These are phyloP conservation scores for Muntiacus reevesi DNA, from an alignment of 2,113 vertebrate genomes.

Conservation along the genomic window DNA sequence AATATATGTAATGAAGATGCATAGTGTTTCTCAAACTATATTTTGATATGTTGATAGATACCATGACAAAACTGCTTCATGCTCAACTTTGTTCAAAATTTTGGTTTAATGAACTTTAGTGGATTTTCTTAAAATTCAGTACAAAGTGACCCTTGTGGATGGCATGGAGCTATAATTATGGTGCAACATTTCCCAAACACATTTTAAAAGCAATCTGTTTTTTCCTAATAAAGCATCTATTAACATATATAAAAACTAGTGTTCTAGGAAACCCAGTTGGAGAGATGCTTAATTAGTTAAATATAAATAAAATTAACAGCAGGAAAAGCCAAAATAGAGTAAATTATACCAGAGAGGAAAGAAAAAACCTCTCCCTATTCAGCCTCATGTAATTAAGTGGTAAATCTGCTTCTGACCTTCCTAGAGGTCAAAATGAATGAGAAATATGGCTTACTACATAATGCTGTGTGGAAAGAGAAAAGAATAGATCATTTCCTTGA, in stretches of 20 bases:
- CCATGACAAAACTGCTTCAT: background rate
- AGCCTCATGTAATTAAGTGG: background rate
- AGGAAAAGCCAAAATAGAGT: background rate
- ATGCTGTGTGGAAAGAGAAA: background rate
- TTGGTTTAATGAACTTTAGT: background rate
- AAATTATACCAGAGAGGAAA: background rate
- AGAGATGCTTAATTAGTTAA: constrained; percentile 24
- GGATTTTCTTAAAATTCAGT: background rate
- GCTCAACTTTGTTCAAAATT: background rate
- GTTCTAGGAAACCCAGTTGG: background rate
- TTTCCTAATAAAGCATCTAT: background rate
- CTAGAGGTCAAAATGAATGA: background rate
- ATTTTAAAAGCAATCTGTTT: background rate
- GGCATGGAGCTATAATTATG: background rate
- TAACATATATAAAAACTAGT: background rate
- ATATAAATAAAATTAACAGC: background rate
- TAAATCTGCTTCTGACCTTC: constrained; percentile 32
- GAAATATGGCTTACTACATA: background rate
- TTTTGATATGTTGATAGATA: background rate
- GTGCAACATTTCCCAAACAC: background rate
- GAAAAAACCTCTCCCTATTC: background rate
- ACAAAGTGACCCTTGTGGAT: background rate
- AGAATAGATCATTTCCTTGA: background rate
- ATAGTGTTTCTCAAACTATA: background rate
- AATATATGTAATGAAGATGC: background rate